Percentiles rank a stretch among this genome's conserved stretches.
Conservation (phyloP, 2,888 invertebrate genomes). For the Gari tellinella region DNA sequence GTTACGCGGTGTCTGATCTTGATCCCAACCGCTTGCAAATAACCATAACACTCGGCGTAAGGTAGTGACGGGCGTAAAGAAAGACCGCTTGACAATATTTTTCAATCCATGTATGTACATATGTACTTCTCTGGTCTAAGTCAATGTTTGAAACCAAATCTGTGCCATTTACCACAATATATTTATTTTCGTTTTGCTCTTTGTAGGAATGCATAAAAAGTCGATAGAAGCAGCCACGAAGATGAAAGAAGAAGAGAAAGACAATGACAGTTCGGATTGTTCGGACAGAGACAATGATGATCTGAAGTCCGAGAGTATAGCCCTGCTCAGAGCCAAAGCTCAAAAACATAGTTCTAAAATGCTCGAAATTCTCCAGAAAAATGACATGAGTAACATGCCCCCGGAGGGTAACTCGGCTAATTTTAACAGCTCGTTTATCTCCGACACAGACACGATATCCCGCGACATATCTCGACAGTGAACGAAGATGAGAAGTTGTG, state of each 20-base stretch:
- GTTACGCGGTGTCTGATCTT: too few relatives aligned
- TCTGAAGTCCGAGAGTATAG: constrained; percentile 94
- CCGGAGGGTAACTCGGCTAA: constrained; percentile 32
- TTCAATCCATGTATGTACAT: too few relatives aligned
- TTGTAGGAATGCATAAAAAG: constrained; percentile 98
- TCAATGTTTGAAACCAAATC: too few relatives aligned
- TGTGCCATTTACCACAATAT: too few relatives aligned
- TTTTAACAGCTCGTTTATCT: constrained; percentile 65
- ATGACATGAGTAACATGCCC: constrained; percentile 42
- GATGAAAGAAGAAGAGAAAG: constrained; percentile 90
- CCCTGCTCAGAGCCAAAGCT: constrained; percentile 96
- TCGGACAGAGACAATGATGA: constrained; percentile 84
- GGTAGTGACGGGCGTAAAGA: too few relatives aligned
- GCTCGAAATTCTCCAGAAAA: constrained; percentile 69
- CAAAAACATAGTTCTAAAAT: constrained; percentile 90
- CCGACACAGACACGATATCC: constrained; percentile 45
- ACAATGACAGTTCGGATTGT: constrained; percentile 87
- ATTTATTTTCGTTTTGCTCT: too few relatives aligned
- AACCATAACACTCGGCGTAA: too few relatives aligned
- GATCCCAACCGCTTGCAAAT: too few relatives aligned
- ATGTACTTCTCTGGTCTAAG: too few relatives aligned
- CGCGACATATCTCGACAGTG: constrained; percentile 41
- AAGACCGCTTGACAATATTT: too few relatives aligned
- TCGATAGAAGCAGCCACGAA: constrained; percentile 98
- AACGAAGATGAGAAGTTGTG: background rate